phyloP scores from a whole-genome alignment of 2,113 vertebrate species.

The Dicerorhinus sumatrensis region DNA sequence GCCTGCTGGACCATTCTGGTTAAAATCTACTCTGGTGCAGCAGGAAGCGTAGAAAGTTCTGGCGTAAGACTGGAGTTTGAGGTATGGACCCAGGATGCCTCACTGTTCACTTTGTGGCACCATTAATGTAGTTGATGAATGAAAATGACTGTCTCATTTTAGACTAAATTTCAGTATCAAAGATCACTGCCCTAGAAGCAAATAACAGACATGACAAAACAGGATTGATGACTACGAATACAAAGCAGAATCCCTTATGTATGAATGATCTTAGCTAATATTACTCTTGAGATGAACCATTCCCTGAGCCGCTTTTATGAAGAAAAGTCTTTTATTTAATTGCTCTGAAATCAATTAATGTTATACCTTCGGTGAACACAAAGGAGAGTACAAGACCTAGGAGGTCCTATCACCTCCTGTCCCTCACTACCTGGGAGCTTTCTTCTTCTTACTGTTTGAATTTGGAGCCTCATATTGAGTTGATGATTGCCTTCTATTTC shows the following conservation, averaged over 20 bases:
- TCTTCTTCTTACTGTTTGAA: neutral
- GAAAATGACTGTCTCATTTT: neutral
- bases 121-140: neutral
- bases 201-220: neutral
- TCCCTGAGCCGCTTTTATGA: neutral
- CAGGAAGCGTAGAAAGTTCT: neutral
- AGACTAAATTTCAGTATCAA: neutral
- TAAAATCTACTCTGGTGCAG: neutral
- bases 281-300: neutral
- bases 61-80: neutral
- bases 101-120: neutral
- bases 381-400: neutral
- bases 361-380: neutral
- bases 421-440: neutral
- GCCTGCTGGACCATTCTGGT: neutral
- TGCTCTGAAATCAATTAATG: neutral
- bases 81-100: neutral
- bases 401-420: neutral
- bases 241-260: neutral
- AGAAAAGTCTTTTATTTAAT: neutral
- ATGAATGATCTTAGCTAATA: slow-evolving; percentile 2
- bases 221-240: neutral
- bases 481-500: neutral
- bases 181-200: neutral
- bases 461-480: neutral